Percentiles rank a stretch among this genome's conserved stretches.
phyloP scores from a whole-genome alignment of 2,113 vertebrate species.

The Echinops telfairi region DNA sequence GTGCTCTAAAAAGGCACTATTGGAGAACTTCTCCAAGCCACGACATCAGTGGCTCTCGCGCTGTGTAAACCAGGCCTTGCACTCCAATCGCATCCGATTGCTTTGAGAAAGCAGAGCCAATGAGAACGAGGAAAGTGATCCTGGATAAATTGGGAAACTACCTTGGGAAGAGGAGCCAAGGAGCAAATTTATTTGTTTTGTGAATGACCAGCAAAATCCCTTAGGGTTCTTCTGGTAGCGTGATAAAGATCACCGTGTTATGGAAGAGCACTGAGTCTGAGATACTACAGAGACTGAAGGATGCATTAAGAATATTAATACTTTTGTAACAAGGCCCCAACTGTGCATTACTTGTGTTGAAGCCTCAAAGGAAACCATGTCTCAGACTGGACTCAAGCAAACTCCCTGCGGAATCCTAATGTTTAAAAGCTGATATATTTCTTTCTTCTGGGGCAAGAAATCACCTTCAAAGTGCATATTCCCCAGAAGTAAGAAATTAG shows the following conservation, averaged over 20 bases:
- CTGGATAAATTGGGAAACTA: neutral
- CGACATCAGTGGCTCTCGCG: neutral
- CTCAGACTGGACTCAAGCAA: slow-evolving; percentile 38
- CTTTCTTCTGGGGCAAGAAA: slow-evolving; percentile 44
- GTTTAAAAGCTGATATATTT: slow-evolving; percentile 38
- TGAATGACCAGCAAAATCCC: slow-evolving; percentile 54
- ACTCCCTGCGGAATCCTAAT: slow-evolving; percentile 37
- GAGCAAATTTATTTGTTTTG: slow-evolving; percentile 54
- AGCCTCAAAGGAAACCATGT: slow-evolving; percentile 29
- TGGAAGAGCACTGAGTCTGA: neutral
- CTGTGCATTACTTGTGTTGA: neutral
- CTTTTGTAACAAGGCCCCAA: slow-evolving; percentile 25
- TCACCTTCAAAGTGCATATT: slow-evolving; percentile 40
- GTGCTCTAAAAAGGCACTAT: neutral
- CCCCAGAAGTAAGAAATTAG: slow-evolving; percentile 1
- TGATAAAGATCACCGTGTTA: neutral
- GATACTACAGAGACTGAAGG: neutral
- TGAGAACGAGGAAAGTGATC: neutral
- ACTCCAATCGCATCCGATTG: neutral
- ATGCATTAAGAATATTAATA: slow-evolving; percentile 55
- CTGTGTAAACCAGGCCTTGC: neutral
- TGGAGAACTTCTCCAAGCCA: neutral
- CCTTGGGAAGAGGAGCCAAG: neutral
- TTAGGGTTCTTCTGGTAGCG: neutral
- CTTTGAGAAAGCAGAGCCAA: slow-evolving; percentile 5